Percentiles rank a stretch among this genome's conserved stretches.
Conservation (phyloP, 2,797 vertebrate genomes). For the Ctenosaura bakeri region DNA sequence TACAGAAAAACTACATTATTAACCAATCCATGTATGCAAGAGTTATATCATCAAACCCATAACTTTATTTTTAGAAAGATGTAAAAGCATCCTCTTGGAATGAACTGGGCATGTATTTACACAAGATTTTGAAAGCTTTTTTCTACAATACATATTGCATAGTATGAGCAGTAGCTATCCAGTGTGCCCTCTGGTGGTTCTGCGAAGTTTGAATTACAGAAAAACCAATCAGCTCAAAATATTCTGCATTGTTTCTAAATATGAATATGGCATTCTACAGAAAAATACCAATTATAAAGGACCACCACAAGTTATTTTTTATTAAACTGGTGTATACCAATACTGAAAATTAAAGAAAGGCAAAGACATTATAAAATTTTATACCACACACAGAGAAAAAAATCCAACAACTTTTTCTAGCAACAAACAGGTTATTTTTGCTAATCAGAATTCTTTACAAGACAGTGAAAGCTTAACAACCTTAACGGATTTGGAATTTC, state of each 20-base stretch:
- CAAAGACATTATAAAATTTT: neutral
- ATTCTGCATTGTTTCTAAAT: neutral
- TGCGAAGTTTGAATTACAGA: constrained; percentile 26
- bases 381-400: neutral
- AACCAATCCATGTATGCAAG: too few species aligned
- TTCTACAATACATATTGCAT: constrained; percentile 56
- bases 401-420: neutral
- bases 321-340: neutral
- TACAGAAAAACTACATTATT: too few species aligned
- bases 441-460: neutral
- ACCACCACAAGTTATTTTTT: neutral
- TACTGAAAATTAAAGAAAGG: neutral
- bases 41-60: neutral
- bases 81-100: constrained; percentile 34
- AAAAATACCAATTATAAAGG: neutral
- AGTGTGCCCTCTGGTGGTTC: constrained; percentile 81
- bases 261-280: neutral
- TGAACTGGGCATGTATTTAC: constrained; percentile 10
- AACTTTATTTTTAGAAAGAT: constrained; percentile 36
- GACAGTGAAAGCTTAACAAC: neutral
- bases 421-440: neutral
- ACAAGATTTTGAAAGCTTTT: constrained; percentile 54
- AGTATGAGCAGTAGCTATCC: constrained; percentile 19
- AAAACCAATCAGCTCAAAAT: neutral
- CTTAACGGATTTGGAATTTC: too few species aligned